Evolutionary conservation across 92 coral and sea anemone genomes (phyloP).

Genomic region (Palythoa caribaeorum): DNA sequence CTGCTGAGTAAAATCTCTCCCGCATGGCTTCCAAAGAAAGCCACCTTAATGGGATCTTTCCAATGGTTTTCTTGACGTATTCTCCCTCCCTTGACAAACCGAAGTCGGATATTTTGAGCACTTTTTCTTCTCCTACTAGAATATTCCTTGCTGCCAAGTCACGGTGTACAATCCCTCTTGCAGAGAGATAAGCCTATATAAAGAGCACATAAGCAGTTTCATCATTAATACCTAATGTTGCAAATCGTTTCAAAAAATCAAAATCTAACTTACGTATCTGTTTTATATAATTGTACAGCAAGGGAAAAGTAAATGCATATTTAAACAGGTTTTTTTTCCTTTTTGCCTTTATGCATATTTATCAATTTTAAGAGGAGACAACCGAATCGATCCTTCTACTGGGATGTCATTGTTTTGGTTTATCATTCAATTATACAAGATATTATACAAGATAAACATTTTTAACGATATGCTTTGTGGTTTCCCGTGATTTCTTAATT

Average conservation of each 20-base stretch:
- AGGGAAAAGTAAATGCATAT: not conserved
- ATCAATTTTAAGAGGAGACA: too few species aligned
- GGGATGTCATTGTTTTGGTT: too few species aligned
- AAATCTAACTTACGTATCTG: not conserved
- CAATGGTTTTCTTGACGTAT: conserved; percentile 91
- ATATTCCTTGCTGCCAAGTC: conserved; percentile 96
- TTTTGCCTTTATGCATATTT: too few species aligned
- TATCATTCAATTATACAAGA: too few species aligned
- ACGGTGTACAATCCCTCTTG: conserved; percentile 88
- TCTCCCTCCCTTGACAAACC: conserved; percentile 94
- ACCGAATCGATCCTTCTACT: too few species aligned
- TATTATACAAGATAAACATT: too few species aligned
- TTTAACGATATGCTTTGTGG: too few species aligned
- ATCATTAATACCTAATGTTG: too few species aligned
- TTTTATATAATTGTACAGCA: not conserved
- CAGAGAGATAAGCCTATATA: conserved; percentile 82
- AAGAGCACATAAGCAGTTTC: not conserved
- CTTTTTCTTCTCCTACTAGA: conserved; percentile 89
- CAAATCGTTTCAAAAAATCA: not conserved
- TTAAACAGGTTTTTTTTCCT: too few species aligned
- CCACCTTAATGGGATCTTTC: conserved; percentile 97
- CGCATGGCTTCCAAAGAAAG: conserved; percentile 93
- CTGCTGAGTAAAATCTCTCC: conserved; percentile 86
- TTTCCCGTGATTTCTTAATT: too few species aligned
- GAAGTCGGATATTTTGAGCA: conserved; percentile 93